Percentiles rank a stretch among this genome's conserved stretches.
These are phyloP conservation scores for Philantomba maxwellii DNA, from an alignment of 2,113 vertebrate species.

Conservation along the genomic window DNA sequence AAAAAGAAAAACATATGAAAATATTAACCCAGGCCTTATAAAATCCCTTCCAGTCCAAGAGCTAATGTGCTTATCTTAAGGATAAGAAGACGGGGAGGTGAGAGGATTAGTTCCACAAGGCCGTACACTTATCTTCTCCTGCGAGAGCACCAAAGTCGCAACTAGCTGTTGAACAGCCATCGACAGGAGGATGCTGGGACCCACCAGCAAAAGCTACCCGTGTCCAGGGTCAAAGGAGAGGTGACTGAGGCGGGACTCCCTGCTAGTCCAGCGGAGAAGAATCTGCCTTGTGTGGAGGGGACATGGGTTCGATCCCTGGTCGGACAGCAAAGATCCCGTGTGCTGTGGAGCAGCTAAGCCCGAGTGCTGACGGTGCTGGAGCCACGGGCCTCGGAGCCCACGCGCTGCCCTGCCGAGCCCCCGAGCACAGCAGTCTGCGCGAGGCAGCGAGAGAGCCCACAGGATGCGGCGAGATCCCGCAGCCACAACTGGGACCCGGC, in stretches of 20 bases:
- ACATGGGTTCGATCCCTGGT: background rate
- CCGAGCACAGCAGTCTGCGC: background rate
- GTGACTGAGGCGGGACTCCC: background rate
- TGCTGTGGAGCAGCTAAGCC: background rate
- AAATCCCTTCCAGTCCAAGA: background rate
- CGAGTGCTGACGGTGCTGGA: accelerated
- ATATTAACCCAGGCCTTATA: background rate
- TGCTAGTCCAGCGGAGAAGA: background rate
- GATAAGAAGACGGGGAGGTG: background rate
- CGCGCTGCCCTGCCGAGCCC: accelerated
- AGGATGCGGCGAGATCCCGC: accelerated
- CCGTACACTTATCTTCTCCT: background rate
- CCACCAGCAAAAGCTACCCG: background rate
- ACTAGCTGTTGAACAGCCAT: background rate
- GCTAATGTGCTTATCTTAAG: background rate
- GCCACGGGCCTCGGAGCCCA: background rate
- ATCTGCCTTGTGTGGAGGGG: background rate
- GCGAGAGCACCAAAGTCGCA: accelerated
- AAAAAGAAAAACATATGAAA: background rate
- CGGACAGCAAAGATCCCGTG: accelerated
- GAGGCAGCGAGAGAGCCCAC: background rate
- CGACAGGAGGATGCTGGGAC: background rate
- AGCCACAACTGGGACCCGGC: accelerated
- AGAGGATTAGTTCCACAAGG: background rate
- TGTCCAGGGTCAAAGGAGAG: background rate